phyloP scores from a whole-genome alignment of 2,888 invertebrate genomes.

The Thymelicus sylvestris region DNA sequence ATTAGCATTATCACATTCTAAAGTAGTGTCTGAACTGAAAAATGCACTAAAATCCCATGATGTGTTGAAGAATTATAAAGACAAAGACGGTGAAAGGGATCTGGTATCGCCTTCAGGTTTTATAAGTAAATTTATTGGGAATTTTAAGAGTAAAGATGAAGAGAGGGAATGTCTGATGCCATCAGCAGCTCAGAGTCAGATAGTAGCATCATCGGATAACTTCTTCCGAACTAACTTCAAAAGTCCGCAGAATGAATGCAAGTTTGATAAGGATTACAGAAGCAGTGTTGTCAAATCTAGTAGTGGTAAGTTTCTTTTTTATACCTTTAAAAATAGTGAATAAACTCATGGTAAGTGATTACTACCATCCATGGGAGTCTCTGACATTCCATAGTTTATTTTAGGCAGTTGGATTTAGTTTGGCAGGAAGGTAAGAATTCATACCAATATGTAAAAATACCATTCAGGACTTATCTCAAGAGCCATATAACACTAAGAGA shows the following conservation, averaged over 20 bases:
- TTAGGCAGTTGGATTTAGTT: too few species aligned
- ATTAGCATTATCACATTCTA: slow-evolving; percentile 75
- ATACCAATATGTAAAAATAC: too few species aligned
- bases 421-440: too few species aligned
- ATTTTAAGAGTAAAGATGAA: slow-evolving; percentile 74
- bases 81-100: slow-evolving; percentile 55
- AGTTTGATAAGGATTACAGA: slow-evolving; percentile 72
- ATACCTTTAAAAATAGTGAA: too few species aligned
- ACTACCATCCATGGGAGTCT: too few species aligned
- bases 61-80: slow-evolving; percentile 61
- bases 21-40: slow-evolving; percentile 77
- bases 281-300: slow-evolving; percentile 70
- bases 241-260: slow-evolving; percentile 65
- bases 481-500: too few species aligned
- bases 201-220: slow-evolving; percentile 79
- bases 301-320: slow-evolving; percentile 64
- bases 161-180: slow-evolving; percentile 73
- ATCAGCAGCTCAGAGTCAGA: slow-evolving; percentile 58
- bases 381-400: too few species aligned
- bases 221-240: slow-evolving; percentile 79
- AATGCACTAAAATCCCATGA: slow-evolving; percentile 78
- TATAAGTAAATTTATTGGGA: slow-evolving; percentile 77
- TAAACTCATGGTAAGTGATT: too few species aligned
- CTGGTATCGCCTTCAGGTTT: slow-evolving; percentile 69
- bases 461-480: too few species aligned